These are phyloP conservation scores for Benthochromis sp. DNA, from an alignment of 2,113 vertebrate genomes.

Conservation along the genomic window DNA sequence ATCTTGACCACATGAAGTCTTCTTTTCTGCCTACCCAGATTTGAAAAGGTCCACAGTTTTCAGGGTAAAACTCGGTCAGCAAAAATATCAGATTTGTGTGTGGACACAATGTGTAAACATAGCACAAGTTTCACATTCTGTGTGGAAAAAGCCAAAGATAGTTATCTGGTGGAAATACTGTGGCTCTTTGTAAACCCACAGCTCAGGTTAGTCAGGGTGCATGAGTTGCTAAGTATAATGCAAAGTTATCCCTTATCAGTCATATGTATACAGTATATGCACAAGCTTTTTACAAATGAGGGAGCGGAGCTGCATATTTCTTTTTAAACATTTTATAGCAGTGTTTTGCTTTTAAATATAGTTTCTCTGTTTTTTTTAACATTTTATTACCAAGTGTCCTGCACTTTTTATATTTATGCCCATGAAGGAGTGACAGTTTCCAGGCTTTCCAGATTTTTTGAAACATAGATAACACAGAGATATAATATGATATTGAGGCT, in stretches of 20 bases:
- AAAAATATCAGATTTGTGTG: not conserved
- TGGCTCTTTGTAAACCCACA: not conserved
- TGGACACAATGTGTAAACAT: not conserved
- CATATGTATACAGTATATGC: not conserved
- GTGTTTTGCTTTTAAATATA: not conserved
- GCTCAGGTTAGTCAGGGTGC: not conserved
- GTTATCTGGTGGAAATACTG: not conserved
- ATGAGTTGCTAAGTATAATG: not conserved
- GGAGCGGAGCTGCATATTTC: not conserved
- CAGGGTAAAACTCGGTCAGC: not conserved
- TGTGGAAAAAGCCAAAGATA: not conserved
- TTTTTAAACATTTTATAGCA: not conserved
- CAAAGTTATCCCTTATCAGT: not conserved
- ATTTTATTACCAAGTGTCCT: not conserved
- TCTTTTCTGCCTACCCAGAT: not conserved
- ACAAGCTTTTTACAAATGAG: not conserved
- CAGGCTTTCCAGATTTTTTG: not conserved
- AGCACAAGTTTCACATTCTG: not conserved
- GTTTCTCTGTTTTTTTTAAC: not conserved
- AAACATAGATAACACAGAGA: constrained; percentile 1
- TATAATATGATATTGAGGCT: constrained; percentile 3
- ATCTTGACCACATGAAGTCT: not conserved
- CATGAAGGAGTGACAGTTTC: not conserved
- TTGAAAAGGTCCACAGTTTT: not conserved
- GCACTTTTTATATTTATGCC: not conserved